Evolutionary conservation across 1,140 invertebrate genomes (phyloP).

Genomic region (Polypedilum vanderplanki): DNA sequence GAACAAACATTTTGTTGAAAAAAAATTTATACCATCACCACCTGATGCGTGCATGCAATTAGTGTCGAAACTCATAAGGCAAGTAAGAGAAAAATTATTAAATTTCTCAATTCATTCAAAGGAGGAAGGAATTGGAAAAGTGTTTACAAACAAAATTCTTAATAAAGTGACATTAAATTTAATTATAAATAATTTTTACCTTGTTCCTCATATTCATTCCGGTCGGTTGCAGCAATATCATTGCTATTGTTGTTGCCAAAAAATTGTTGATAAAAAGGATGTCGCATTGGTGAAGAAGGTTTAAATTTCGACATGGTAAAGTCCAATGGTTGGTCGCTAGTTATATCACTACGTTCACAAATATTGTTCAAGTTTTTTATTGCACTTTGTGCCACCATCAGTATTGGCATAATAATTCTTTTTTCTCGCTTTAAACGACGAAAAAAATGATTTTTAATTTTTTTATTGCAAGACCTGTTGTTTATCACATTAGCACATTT

Average conservation of each 20-base stretch:
- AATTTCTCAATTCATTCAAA: too few relatives aligned
- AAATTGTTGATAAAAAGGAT: slow-evolving; percentile 19
- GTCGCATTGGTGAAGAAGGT: not conserved
- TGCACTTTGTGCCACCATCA: slow-evolving; percentile 15
- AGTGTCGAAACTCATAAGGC: too few relatives aligned
- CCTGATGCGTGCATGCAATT: too few relatives aligned
- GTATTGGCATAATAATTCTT: slow-evolving; percentile 23
- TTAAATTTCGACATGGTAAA: slow-evolving; percentile 24
- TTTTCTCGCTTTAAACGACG: not conserved
- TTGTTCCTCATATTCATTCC: not conserved
- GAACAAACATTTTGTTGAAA: too few relatives aligned
- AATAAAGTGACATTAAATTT: too few relatives aligned
- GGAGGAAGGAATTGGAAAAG: too few relatives aligned
- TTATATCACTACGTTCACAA: slow-evolving; percentile 4
- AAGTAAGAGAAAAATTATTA: too few relatives aligned
- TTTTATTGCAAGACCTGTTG: not conserved
- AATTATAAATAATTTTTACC: not conserved
- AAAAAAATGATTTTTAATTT: not conserved
- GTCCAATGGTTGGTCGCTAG: not conserved
- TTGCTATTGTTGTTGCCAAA: not conserved
- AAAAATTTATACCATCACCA: too few relatives aligned
- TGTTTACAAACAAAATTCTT: too few relatives aligned
- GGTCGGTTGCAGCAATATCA: not conserved
- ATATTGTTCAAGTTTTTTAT: slow-evolving; percentile 1
- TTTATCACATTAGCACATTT: not conserved